Evolutionary conservation across 2,113 vertebrate species (phyloP).

Genomic region (Prinia subflava): DNA sequence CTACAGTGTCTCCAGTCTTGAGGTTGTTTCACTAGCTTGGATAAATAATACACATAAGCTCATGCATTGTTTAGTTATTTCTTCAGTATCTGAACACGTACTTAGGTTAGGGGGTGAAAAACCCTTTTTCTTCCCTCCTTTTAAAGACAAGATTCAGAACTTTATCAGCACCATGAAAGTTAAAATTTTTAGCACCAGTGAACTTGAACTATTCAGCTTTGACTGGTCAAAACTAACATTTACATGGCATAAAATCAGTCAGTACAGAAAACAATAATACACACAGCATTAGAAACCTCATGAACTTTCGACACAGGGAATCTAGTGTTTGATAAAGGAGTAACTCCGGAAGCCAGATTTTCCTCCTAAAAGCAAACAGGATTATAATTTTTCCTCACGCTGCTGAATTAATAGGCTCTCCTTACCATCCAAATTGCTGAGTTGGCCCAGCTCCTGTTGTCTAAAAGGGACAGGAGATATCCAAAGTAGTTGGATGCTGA

Average conservation of each 20-base stretch:
- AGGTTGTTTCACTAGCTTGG: background rate
- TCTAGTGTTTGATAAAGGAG: slow-evolving; percentile 9
- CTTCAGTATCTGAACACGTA: background rate
- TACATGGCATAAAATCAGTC: background rate
- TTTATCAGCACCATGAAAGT: background rate
- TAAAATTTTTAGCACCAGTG: background rate
- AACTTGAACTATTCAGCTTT: background rate
- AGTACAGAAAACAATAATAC: background rate
- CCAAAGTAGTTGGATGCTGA: background rate
- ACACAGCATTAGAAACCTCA: background rate
- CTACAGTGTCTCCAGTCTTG: background rate
- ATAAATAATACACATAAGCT: background rate
- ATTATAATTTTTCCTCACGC: background rate
- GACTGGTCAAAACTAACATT: background rate
- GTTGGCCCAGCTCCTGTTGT: background rate
- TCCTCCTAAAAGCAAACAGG: background rate
- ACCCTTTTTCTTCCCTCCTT: background rate
- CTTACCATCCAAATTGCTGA: background rate
- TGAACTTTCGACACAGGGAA: background rate
- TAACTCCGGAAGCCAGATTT: background rate
- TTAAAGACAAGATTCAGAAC: background rate
- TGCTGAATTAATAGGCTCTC: background rate
- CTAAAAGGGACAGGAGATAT: background rate
- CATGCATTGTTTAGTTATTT: background rate
- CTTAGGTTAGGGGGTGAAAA: background rate